Evolutionary conservation across 2,888 invertebrate species (phyloP), one percentile per base, ranked within the genome.

Genomic region (Julus scanicus): DNA sequence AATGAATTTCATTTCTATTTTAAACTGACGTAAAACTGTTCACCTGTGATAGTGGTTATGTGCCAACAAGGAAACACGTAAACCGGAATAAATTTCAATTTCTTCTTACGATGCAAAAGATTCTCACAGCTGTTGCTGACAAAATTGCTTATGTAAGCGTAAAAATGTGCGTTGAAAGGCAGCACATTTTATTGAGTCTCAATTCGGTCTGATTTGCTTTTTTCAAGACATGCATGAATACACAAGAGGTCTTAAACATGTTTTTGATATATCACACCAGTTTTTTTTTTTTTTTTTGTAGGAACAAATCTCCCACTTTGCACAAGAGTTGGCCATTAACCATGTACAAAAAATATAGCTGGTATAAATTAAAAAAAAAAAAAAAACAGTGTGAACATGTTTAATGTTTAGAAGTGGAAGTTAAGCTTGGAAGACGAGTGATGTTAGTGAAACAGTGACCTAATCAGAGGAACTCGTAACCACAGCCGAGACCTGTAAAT

Each of bases 91-190:
- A 80, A 37, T 29, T 37, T 8, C 80, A 80, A 80, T 80, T 80
- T 15, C 80, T 29, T 80, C 80, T 6, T 15, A 8, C 80, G 80
- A 80, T 2, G 37, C 63, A 37, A 80, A 3, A 80, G 13, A 80
- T 37, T 3, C 37, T 29, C 13, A 15, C 80, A 80, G 29, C 80
- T 80, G 80, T 37, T 37, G 80, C 13, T 80, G 37, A 37, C 15
- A 13, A 80, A 80, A 80, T 80, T 80, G 80, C 80, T 80, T 15
- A 13, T 80, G 80, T 80, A 80, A 80, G 80, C 80, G 37, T 80
- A 29, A 80, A 37, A 80, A 80, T 37, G 44, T 44, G 80, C 29
- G 80, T 80, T 80, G 37, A 80, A 80, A 37, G 15, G 80, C 80
- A 80, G 29, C 80, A 80, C 37, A 80, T 80, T 80, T 37, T 11